Percentiles rank a stretch among this genome's conserved stretches.
Evolutionary conservation across 1,140 invertebrate genomes (phyloP).

Genomic region (Littorina saxatilis): DNA sequence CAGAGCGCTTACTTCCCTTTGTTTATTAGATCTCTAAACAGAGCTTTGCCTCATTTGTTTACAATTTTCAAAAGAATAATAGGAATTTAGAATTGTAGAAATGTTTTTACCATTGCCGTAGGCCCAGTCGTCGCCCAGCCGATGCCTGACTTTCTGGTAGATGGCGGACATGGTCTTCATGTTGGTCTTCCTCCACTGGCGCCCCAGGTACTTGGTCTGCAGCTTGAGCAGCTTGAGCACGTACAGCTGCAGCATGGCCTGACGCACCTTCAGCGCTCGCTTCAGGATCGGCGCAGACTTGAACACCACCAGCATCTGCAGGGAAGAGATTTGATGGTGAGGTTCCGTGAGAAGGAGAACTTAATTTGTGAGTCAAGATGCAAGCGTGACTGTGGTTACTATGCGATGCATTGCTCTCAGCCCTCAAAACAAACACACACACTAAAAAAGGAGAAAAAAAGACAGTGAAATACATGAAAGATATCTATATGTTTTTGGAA

Average conservation of each 20-base stretch:
- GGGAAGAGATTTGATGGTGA: slow-evolving; percentile 44
- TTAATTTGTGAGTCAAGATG: no score
- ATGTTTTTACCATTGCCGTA: slow-evolving; percentile 91
- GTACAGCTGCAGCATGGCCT: slow-evolving; percentile 99
- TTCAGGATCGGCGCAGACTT: slow-evolving; percentile 99
- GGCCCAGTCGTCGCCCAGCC: slow-evolving; percentile 99
- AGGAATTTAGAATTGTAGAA: neutral
- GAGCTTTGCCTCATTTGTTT: no score
- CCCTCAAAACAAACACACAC: no score
- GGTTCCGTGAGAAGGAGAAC: no score
- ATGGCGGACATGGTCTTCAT: slow-evolving; percentile 99
- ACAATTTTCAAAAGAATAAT: neutral
- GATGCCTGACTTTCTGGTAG: slow-evolving; percentile 93
- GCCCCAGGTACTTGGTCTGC: slow-evolving; percentile 99
- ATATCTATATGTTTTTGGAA: no score
- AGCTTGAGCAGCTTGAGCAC: slow-evolving; percentile 98
- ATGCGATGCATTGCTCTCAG: no score
- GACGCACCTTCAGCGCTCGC: slow-evolving; percentile 90
- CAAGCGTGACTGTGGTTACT: no score
- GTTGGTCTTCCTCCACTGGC: slow-evolving; percentile 99
- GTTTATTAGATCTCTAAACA: no score
- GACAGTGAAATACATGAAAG: no score
- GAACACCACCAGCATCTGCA: slow-evolving; percentile 97
- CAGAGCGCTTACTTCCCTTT: no score
- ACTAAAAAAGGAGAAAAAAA: no score